These are phyloP conservation scores for Vultur gryphus DNA, from an alignment of 2,797 vertebrate species.

Conservation along the genomic window DNA sequence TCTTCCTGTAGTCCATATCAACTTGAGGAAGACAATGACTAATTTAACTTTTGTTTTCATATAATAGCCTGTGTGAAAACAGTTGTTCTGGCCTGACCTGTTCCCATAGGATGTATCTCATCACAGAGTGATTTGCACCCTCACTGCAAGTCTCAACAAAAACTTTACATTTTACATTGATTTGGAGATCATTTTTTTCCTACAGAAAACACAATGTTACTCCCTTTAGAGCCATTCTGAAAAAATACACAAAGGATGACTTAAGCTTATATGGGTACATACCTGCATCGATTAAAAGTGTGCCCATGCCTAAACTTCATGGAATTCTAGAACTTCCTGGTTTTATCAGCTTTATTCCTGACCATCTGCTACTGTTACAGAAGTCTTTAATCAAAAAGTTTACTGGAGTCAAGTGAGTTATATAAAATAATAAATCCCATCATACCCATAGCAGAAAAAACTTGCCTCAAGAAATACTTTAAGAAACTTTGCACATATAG, in stretches of 20 bases:
- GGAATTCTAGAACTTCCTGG: background rate
- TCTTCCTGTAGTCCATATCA: background rate
- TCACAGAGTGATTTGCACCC: background rate
- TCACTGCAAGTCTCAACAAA: background rate
- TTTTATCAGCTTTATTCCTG: background rate
- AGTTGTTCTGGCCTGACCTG: background rate
- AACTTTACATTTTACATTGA: background rate
- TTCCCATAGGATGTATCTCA: background rate
- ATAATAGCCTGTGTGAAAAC: background rate
- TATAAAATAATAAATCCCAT: slow-evolving; percentile 23
- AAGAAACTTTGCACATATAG: slow-evolving; percentile 18
- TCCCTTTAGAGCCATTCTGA: background rate
- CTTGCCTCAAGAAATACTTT: slow-evolving; percentile 10
- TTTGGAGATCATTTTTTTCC: background rate
- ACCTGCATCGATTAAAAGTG: background rate
- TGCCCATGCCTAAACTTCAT: background rate
- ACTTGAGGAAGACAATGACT: background rate
- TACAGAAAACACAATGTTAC: background rate
- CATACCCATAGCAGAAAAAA: background rate
- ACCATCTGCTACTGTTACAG: background rate
- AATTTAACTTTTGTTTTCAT: background rate
- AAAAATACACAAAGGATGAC: background rate
- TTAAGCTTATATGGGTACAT: background rate
- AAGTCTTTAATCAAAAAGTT: background rate
- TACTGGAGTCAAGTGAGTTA: background rate